These are phyloP conservation scores for Pelobates cultripes DNA, from an alignment of 2,797 vertebrate species.

Conservation along the genomic window DNA sequence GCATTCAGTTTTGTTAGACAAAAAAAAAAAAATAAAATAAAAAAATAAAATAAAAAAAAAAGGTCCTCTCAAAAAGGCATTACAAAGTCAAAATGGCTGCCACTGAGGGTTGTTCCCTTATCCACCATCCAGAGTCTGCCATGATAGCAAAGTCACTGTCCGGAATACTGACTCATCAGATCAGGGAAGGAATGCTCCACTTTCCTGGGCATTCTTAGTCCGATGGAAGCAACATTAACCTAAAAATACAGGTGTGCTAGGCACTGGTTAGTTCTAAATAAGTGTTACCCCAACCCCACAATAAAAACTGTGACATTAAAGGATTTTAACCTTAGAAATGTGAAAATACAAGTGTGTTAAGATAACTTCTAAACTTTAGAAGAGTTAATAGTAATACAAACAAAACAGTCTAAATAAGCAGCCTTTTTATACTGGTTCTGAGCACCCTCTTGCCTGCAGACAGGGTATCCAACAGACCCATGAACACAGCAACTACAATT, in stretches of 20 bases:
- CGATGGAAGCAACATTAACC: background rate
- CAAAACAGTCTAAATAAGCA: background rate
- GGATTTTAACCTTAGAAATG: background rate
- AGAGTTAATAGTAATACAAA: background rate
- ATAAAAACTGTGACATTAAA: conserved; percentile 32
- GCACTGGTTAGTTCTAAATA: conserved; percentile 29
- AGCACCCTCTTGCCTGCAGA: background rate
- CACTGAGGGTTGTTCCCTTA: background rate
- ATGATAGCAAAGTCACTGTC: too few species aligned
- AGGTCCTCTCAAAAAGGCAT: background rate
- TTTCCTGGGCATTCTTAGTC: background rate
- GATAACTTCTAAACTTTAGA: background rate
- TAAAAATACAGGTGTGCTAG: conserved; percentile 17
- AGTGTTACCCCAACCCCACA: background rate
- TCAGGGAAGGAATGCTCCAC: background rate
- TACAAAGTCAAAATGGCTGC: background rate
- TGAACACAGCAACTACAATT: background rate
- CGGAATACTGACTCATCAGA: background rate
- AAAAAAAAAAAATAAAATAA: background rate
- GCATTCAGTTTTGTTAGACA: background rate
- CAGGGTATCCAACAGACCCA: background rate
- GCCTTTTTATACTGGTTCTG: background rate
- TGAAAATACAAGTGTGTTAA: conserved; percentile 24
- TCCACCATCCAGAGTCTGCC: background rate
- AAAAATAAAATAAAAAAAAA: too few species aligned